These are phyloP conservation scores for Holacanthella duospinosa DNA, from an alignment of 2,888 invertebrate genomes.

Conservation along the genomic window DNA sequence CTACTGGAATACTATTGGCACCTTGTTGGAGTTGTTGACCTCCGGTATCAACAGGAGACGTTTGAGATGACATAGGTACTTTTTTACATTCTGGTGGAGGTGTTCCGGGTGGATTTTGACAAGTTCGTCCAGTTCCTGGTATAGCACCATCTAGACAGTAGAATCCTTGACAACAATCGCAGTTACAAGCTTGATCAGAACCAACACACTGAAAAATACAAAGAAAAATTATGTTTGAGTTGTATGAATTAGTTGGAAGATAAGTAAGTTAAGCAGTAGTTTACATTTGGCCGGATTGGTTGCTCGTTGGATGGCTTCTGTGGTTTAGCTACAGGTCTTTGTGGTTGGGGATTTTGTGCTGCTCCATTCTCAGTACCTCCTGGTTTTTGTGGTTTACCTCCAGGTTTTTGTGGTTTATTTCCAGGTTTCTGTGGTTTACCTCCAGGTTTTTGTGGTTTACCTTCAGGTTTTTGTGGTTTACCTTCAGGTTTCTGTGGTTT, in stretches of 20 bases:
- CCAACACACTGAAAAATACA: background rate
- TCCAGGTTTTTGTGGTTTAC: background rate
- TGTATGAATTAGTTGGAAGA: too few species aligned
- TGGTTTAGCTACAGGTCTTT: background rate
- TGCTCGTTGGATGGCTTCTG: background rate
- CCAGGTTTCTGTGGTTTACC: constrained; percentile 1
- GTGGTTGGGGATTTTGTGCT: too few species aligned
- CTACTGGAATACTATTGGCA: background rate
- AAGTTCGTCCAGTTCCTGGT: background rate
- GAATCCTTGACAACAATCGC: background rate
- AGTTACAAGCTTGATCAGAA: background rate
- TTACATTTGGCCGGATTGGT: background rate
- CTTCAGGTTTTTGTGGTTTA: too few species aligned
- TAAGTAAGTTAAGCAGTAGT: too few species aligned
- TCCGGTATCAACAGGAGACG: background rate
- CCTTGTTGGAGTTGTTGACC: background rate
- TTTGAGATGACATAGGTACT: background rate
- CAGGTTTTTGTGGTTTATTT: background rate
- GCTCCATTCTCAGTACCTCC: too few species aligned
- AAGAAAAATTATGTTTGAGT: too few species aligned
- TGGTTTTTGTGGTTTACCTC: background rate
- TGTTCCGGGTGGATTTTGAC: background rate
- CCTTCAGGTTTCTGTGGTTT: constrained; percentile 4
- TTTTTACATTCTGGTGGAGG: background rate
- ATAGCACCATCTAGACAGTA: background rate